Percentiles rank a stretch among this genome's conserved stretches.
phyloP scores from a whole-genome alignment of 2,888 invertebrate genomes.

The Cyrtodaria siliqua region DNA sequence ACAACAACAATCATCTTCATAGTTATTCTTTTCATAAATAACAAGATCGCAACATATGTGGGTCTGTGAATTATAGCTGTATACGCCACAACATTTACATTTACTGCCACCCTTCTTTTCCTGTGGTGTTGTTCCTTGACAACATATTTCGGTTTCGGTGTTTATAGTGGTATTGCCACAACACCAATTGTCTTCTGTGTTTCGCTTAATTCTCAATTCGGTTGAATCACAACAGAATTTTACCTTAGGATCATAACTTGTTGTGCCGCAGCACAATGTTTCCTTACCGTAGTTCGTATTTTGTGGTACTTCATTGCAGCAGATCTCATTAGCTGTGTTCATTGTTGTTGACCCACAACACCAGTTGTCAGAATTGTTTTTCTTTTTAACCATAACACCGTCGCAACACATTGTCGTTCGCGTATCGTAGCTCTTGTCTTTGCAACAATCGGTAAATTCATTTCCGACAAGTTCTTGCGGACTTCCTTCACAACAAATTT shows the following conservation, averaged over 20 bases:
- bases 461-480: conserved; percentile 39
- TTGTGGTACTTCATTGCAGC: conserved; percentile 36
- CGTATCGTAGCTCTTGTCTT: conserved; percentile 42
- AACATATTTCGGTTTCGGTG: conserved; percentile 39
- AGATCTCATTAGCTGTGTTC: conserved; percentile 32
- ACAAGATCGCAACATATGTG: conserved; percentile 30
- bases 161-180: conserved; percentile 43
- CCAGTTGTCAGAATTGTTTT: conserved; percentile 27
- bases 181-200: conserved; percentile 24
- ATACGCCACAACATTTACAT: conserved; percentile 33
- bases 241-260: conserved; percentile 33
- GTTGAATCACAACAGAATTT: conserved; percentile 32
- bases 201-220: conserved; percentile 23
- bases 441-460: conserved; percentile 48
- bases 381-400: conserved; percentile 25
- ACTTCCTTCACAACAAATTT: conserved; percentile 50
- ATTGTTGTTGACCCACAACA: conserved; percentile 45
- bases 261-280: conserved; percentile 35
- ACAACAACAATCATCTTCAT: conserved; percentile 32
- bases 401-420: conserved; percentile 45
- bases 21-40: conserved; percentile 18
- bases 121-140: conserved; percentile 32
- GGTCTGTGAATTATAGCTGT: conserved; percentile 21
- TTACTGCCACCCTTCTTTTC: conserved; percentile 15
- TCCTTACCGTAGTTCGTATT: conserved; percentile 10